Evolutionary conservation across 2,113 vertebrate species (phyloP), one percentile per base, ranked within the genome.

Genomic region (Neotoma lepida): DNA sequence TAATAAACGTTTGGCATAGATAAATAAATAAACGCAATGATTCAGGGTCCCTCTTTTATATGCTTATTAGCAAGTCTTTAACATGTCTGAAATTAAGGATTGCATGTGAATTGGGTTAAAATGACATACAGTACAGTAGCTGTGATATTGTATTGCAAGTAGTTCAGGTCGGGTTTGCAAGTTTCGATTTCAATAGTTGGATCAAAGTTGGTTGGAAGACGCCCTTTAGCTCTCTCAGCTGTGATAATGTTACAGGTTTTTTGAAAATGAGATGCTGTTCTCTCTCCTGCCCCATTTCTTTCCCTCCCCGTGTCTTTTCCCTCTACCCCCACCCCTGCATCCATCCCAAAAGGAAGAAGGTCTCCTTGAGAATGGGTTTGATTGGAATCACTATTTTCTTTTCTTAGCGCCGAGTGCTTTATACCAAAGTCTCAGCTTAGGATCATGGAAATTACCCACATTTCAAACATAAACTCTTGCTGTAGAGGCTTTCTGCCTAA

Each of bases 1-100:
- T 98, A 99, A 98, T 99, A 99, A 99, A 98, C 95, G 68, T 98
- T 98, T 98, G 98, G 97, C 98, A 98, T 98, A 98, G 98, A 97
- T 96, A 98, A 98, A 95, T 98, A 97, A 97, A 97, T 96, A 96
- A 97, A 94, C 68, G 77, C 96, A 96, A 92, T 96, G 96, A 98
- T 97, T 96, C 97, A 98, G 98, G 94, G 91, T 97, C 95, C 98
- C 97, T 98, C 93, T 97, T 98, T 97, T 97, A 97, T 98, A 97
- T 89, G 73, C 96, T 98, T 98, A 97, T 96, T 97, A 98, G 95
- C 97, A 98, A 98, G 92, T 92, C 90, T 95, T 95, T 98, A 96
- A 97, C 97, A 97, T 98, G 97, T 93, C 94, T 98, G 97, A 97
- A 97, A 97, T 97, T 97, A 98, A 98, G 97, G 94, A 96, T 95